Evolutionary conservation across 2,888 invertebrate species (phyloP), one percentile per base, ranked within the genome.

Genomic region (Aquatica leii): DNA sequence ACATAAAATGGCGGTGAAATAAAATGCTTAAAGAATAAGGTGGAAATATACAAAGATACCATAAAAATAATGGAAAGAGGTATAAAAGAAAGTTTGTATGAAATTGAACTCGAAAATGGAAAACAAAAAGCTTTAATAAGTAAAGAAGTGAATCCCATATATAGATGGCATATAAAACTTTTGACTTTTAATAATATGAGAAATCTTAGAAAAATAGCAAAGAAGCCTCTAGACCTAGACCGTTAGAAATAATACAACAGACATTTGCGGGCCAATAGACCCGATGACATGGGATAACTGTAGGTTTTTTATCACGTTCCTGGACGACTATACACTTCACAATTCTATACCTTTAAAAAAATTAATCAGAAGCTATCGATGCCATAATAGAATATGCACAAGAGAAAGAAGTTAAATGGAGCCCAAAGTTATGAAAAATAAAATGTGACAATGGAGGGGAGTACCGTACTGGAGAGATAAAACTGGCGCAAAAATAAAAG

Each of bases 401-500:
- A 14, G 8, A 35, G 14, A 50, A 50, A 37, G 24, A 11, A n/a
- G 57, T 11, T 43, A 41, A 59, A 17, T 59, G 52, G 41, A 15
- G 18, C n/a, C 24, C 59, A n/a, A 52, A 59, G 35, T 43, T 43
- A 41, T 9, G 24, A 41, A 37, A 9, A 37, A 34, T 55, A 4
- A 14, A 46, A 18, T 59, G 59, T 43, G 59, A 59, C 40, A 59
- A 59, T 53, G 53, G 59, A n/a, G 50, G 31, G 15, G 34, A 59
- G 31, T 59, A 59, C 11, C 21, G 24, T 11, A 35, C 52, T 15
- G 12, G 15, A 9, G 37, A 24, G 34, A 53, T 59, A 34, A 54
- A 60, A 54, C 18, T 63, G 54, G 21, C 61, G 61, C 56, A 41
- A 24, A 61, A 14, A 34, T 2, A 55, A 52, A 31, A 56, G 65